Evolutionary conservation across 2,888 invertebrate species (phyloP), one percentile per base, ranked within the genome.

Genomic region (Notodonta ziczac): DNA sequence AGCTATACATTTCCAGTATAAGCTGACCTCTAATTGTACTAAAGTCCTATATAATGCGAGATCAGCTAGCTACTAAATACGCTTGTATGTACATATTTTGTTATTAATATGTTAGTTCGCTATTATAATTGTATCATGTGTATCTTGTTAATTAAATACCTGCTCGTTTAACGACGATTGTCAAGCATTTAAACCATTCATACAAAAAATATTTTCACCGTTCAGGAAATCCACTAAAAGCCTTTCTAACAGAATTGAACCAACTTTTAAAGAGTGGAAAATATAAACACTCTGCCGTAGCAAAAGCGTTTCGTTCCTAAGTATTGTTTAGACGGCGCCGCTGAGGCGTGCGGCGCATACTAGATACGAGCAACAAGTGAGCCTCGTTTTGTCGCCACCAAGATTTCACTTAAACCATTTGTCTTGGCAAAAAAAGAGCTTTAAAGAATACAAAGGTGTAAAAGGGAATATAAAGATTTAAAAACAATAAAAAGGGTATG

Each of bases 311-410:
- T 63, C 65, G 72, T 70, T 74, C 61, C 67, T 73, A 72, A 74
- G 73, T 78, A 81, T 74, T 76, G 76, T 65, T 72, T 67, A 69
- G 72, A 61, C 69, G 72, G 72, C 72, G 74, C 72, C 76, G 73
- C 74, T 73, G 64, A 67, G 71, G 72, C 83, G 86, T 81, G 86
- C 77, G 77, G 75, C 74, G 86, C 83, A 84, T 86, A 79, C 80
- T 80, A 80, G 77, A 74, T 76, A 65, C 65, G 69, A 78, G 87
- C 87, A 88, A 88, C 87, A 88, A 88, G 88, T 88, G 82, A 82
- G 69, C 66, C 60, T 65, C 58, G 69, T 65, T 70, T 74, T 76
- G 82, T 81, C 80, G 76, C 77, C 78, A 74, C 64, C 59, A 61
- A 67, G 58, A 65, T 70, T 70, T 70, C 57, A 64, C 59, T 63